phyloP scores from a whole-genome alignment of 2,113 vertebrate species.

The Rattus rattus region DNA sequence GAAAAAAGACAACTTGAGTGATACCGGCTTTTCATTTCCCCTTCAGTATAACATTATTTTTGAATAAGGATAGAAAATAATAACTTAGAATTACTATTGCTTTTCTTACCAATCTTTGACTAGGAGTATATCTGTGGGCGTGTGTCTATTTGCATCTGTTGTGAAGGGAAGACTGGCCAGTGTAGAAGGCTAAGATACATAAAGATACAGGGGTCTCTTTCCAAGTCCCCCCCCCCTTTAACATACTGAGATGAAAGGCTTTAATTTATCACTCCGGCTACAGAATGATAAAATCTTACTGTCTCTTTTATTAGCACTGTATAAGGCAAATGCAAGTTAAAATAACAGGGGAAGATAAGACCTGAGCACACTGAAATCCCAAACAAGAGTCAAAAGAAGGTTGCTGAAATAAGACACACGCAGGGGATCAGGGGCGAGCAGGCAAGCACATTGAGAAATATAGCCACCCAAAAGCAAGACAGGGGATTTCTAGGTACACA shows the following conservation, averaged over 20 bases:
- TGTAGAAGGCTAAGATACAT: background rate
- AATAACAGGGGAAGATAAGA: background rate
- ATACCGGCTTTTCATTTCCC: background rate
- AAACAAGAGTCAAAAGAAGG: background rate
- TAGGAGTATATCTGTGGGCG: background rate
- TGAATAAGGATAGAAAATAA: background rate
- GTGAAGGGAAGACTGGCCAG: background rate
- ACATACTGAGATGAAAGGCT: constrained; percentile 26
- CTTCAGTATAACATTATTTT: constrained; percentile 11
- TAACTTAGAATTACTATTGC: background rate
- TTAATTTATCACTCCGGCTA: constrained; percentile 31
- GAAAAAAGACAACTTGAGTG: background rate
- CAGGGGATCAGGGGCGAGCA: too few relatives aligned
- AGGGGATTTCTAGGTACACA: background rate
- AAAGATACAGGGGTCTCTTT: background rate
- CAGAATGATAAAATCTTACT: background rate
- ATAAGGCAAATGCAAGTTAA: constrained; percentile 15
- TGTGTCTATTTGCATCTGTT: background rate
- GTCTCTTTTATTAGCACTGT: background rate
- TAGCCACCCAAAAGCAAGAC: background rate
- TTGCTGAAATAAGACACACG: background rate
- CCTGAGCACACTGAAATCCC: background rate
- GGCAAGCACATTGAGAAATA: background rate
- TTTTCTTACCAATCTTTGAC: background rate
- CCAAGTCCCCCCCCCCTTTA: background rate